A percentile compares a stretch with the other conserved stretches of the same genome.
phyloP scores from a whole-genome alignment of 2,113 vertebrate species.

The Dicaeum eximium region DNA sequence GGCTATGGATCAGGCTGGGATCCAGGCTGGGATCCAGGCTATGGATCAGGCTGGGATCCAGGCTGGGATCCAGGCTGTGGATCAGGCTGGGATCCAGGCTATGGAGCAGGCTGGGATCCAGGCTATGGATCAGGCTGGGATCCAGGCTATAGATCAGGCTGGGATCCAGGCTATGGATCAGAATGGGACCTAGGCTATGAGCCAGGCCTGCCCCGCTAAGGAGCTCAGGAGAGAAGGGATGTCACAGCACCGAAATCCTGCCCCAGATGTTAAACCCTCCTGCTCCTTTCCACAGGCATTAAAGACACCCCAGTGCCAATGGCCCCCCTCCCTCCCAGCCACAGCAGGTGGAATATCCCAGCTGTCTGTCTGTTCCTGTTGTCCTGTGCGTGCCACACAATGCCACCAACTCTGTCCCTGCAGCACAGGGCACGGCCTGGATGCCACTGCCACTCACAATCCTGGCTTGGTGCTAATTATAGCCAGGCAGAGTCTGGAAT shows the following conservation, averaged over 20 bases:
- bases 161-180: neutral
- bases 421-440: neutral
- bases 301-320: rapidly evolving
- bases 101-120: neutral
- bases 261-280: neutral
- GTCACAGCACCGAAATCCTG: neutral
- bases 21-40: neutral
- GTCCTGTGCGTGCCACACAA: rapidly evolving
- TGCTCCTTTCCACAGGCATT: neutral
- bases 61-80: rapidly evolving
- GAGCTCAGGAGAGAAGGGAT: neutral
- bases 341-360: neutral
- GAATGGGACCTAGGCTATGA: rapidly evolving
- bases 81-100: neutral
- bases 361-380: rapidly evolving
- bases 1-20: neutral
- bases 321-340: neutral
- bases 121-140: neutral
- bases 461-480: neutral
- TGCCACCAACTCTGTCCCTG: neutral
- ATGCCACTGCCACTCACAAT: neutral
- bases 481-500: neutral
- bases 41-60: neutral
- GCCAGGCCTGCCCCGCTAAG: neutral
- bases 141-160: neutral